Evolutionary conservation across 2,797 vertebrate species (phyloP), one percentile per base, ranked within the genome.

Genomic region (Darevskia mixta): DNA sequence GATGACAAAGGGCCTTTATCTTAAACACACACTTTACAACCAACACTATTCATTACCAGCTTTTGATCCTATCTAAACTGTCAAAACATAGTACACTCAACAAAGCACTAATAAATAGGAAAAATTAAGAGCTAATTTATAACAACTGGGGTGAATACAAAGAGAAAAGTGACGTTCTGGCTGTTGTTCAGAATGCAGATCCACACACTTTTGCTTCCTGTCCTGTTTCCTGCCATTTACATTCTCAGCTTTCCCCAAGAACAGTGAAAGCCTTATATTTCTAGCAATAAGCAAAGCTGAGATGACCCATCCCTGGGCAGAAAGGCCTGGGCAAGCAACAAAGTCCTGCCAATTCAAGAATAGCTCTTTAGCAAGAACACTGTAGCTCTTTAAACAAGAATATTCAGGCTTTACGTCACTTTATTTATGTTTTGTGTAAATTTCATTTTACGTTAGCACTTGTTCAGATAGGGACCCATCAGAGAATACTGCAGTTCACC

Each of bases 21-120:
- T 89, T 86, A 82, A 89, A 69, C 72, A 89, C 61, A 89, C 71
- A 89, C 83, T 86, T 86, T 38, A 83, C 49, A 69, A 64, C 67
- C 77, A 67, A 32, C 78, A 69, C 25, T 67, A 69, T 43, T 67
- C 20, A 38, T 73, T 85, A 76, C 81, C 71, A 38, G 58, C 18
- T 38, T n/a, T n/a, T 75, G 27, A 55, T 85, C 78, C 72, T 82
- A 55, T 41, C 61, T 83, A 32, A 88, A 72, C 69, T 38, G 69
- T 38, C 61, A 75, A 67, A 85, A 81, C 80, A 32, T 38, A 55
- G 71, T 45, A 69, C 79, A 72, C 66, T 13, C 67, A 76, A 61
- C 25, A 75, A 76, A 81, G 83, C 17, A 75, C n/a, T 23, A 88
- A 85, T 55, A 76, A 81, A 66, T 71, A 81, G 78, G 78, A 77